A percentile compares a stretch with the other conserved stretches of the same genome.
These are phyloP conservation scores for Periophthalmodon schlosseri DNA, from an alignment of 2,113 vertebrate genomes.

Conservation along the genomic window DNA sequence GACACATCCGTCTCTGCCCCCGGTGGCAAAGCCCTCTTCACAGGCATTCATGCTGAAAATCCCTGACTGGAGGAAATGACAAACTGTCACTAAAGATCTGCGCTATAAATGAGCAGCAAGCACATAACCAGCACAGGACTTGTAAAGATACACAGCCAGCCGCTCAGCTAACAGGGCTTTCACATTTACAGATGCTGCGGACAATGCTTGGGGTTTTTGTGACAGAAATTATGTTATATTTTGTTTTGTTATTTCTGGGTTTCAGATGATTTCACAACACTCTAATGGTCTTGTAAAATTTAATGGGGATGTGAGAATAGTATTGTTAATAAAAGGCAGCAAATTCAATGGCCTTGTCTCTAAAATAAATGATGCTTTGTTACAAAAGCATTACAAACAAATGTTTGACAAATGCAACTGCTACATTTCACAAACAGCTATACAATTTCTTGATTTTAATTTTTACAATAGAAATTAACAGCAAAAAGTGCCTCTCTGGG, in stretches of 20 bases:
- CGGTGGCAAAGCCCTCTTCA: conserved; percentile 97
- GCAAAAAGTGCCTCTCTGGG: conserved; percentile 9
- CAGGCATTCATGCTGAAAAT: conserved; percentile 99
- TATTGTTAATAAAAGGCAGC: neutral
- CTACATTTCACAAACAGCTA: no score
- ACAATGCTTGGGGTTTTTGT: neutral
- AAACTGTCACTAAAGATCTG: conserved; percentile 63
- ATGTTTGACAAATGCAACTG: no score
- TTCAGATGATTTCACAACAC: neutral
- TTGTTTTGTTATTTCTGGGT: neutral
- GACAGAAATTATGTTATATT: neutral
- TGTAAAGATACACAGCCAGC: conserved; percentile 24
- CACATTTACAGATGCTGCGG: conserved; percentile 36
- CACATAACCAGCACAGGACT: conserved; percentile 34
- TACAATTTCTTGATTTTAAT: no score
- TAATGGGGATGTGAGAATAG: neutral
- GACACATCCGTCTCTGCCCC: conserved; percentile 95
- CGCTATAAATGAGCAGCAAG: conserved; percentile 57
- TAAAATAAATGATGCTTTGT: neutral
- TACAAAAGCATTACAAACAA: no score
- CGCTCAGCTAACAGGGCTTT: conserved; percentile 47
- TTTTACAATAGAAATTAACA: neutral
- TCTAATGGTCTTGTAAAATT: neutral
- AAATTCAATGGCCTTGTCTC: neutral
- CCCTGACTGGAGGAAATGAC: conserved; percentile 86